These are phyloP conservation scores for Conistra vaccinii DNA, from an alignment of 2,888 invertebrate species.

Conservation along the genomic window DNA sequence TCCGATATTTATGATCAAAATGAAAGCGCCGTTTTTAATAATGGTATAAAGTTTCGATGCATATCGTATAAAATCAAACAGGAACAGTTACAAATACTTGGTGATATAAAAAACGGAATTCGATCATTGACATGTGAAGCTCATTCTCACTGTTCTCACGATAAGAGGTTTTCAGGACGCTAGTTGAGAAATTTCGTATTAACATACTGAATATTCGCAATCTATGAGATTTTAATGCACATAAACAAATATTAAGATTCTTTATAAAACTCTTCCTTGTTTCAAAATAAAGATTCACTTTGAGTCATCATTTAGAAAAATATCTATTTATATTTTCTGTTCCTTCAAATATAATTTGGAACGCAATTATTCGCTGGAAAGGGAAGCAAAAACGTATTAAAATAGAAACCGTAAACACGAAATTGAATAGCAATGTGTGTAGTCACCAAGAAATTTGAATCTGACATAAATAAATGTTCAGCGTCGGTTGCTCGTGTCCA, in stretches of 20 bases:
- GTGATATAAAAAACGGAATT: conserved; percentile 9
- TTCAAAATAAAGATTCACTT: too few relatives aligned
- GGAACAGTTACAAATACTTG: conserved; percentile 31
- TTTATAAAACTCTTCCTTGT: not conserved
- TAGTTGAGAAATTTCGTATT: not conserved
- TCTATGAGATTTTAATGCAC: too few relatives aligned
- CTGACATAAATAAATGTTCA: conserved; percentile 51
- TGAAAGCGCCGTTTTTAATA: conserved; percentile 45
- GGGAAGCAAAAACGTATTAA: conserved; percentile 38
- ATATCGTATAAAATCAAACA: conserved; percentile 32
- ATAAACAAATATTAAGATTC: not conserved
- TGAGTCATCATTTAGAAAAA: too few relatives aligned
- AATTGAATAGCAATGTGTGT: conserved; percentile 46
- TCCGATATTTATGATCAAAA: conserved; percentile 52
- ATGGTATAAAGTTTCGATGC: conserved; percentile 50
- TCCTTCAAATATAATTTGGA: not conserved
- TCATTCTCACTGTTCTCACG: not conserved
- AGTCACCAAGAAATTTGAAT: conserved; percentile 46
- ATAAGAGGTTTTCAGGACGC: not conserved
- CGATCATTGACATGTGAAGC: not conserved
- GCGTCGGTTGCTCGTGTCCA: conserved; percentile 29
- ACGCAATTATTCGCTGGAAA: conserved; percentile 13
- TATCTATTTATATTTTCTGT: not conserved
- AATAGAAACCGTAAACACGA: conserved; percentile 52
- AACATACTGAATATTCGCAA: too few relatives aligned